A percentile compares a stretch with the other conserved stretches of the same genome.
Conservation (phyloP, 2,888 invertebrate genomes). For the Eueremaeus valkanovi region DNA sequence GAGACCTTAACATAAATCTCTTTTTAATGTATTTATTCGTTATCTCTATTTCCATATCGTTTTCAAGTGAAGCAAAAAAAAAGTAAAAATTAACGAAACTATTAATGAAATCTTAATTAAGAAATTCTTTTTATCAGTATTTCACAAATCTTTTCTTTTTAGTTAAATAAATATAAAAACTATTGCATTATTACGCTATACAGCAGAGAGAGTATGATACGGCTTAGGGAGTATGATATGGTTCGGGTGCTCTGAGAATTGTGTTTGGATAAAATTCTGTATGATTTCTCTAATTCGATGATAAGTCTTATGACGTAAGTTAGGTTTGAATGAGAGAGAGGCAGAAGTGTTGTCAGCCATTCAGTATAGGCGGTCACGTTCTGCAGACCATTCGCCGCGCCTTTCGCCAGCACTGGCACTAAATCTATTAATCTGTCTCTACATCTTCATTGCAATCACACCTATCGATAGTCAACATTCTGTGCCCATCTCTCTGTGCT, state of each 20-base stretch:
- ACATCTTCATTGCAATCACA: too few relatives aligned
- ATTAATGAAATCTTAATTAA: not conserved
- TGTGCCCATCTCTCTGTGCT: too few relatives aligned
- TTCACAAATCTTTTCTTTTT: not conserved
- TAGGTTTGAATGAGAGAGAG: not conserved
- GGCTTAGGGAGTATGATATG: too few relatives aligned
- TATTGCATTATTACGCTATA: too few relatives aligned
- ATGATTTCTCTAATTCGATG: not conserved
- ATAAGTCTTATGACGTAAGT: not conserved
- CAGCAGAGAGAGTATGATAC: too few relatives aligned
- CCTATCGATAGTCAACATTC: too few relatives aligned
- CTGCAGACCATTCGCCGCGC: not conserved
- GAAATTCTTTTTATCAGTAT: not conserved
- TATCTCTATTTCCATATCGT: slow-evolving; percentile 10
- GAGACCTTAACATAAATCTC: slow-evolving; percentile 3
- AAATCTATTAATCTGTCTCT: too few relatives aligned
- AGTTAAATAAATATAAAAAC: too few relatives aligned
- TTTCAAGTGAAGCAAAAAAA: not conserved
- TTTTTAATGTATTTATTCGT: not conserved
- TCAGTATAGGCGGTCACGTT: not conserved
- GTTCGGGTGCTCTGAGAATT: too few relatives aligned
- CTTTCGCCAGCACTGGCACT: not conserved
- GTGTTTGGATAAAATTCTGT: not conserved
- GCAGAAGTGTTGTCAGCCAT: not conserved
- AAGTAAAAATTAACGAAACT: not conserved